Evolutionary conservation across 2,113 vertebrate genomes (phyloP).

Genomic region (Symphodus melops): DNA sequence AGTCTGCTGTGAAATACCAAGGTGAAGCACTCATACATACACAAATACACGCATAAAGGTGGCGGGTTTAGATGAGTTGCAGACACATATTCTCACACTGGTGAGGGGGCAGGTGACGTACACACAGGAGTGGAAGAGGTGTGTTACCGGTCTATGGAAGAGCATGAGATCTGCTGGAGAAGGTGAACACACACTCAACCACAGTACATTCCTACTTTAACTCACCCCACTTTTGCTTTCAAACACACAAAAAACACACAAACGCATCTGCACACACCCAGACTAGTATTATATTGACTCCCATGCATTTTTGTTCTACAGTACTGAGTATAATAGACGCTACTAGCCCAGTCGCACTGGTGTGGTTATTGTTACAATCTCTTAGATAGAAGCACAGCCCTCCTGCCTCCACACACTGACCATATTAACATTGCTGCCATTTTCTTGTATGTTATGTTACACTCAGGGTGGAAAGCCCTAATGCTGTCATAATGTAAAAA

Average conservation of each 20-base stretch:
- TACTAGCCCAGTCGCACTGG: constrained; percentile 83
- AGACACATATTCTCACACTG: constrained; percentile 33
- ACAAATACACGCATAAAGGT: constrained; percentile 34
- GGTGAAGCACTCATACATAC: constrained; percentile 58
- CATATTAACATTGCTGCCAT: background rate
- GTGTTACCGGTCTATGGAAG: constrained; percentile 79
- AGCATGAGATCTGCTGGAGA: constrained; percentile 72
- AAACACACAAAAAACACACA: constrained; percentile 41
- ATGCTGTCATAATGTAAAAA: background rate
- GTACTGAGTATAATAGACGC: constrained; percentile 84
- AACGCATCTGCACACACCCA: constrained; percentile 66
- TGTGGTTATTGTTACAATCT: constrained; percentile 86
- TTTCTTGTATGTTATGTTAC: background rate
- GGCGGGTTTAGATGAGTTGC: constrained; percentile 54
- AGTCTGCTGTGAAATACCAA: constrained; percentile 77
- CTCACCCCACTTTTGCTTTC: constrained; percentile 53
- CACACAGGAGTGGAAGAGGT: constrained; percentile 66
- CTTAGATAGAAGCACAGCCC: constrained; percentile 79
- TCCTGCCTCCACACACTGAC: constrained; percentile 48
- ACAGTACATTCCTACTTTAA: constrained; percentile 77
- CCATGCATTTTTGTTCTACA: constrained; percentile 82
- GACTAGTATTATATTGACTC: constrained; percentile 79
- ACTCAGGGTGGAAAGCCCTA: background rate
- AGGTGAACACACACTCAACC: constrained; percentile 78
- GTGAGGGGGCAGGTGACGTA: constrained; percentile 47